These are phyloP conservation scores for Fregata magnificens DNA, from an alignment of 2,113 vertebrate genomes.

Conservation along the genomic window DNA sequence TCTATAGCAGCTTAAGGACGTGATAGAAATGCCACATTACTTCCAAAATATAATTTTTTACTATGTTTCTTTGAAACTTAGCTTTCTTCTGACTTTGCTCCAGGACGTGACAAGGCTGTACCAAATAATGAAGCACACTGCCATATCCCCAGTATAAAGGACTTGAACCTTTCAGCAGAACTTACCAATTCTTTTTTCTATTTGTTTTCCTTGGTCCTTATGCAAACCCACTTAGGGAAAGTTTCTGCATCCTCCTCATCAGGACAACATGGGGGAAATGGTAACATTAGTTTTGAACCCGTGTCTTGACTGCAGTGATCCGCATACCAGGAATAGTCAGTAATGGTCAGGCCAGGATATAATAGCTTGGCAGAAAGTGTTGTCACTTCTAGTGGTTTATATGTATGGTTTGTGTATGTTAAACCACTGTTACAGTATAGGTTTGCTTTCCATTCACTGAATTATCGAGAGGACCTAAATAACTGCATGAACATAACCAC, in stretches of 20 bases:
- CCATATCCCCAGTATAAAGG: background rate
- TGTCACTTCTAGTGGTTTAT: background rate
- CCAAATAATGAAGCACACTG: background rate
- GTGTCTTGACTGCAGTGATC: background rate
- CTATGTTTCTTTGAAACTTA: background rate
- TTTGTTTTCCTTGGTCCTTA: background rate
- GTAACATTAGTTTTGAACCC: accelerated
- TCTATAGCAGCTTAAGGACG: background rate
- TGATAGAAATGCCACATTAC: background rate
- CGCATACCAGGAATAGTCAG: background rate
- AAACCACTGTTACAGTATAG: background rate
- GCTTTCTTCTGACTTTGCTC: background rate
- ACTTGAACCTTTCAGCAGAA: background rate
- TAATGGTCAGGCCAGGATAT: background rate
- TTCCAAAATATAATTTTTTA: background rate
- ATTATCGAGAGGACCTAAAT: background rate
- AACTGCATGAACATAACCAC: background rate
- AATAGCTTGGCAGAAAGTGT: background rate
- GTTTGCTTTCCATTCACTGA: background rate
- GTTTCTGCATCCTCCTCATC: background rate
- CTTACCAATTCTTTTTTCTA: background rate
- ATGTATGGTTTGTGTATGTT: background rate
- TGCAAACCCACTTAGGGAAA: background rate
- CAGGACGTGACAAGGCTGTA: background rate
- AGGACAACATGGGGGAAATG: background rate